Evolutionary conservation across 2,888 invertebrate genomes (phyloP), one percentile per base, ranked within the genome.

Genomic region (Lasioglossum lativentre): DNA sequence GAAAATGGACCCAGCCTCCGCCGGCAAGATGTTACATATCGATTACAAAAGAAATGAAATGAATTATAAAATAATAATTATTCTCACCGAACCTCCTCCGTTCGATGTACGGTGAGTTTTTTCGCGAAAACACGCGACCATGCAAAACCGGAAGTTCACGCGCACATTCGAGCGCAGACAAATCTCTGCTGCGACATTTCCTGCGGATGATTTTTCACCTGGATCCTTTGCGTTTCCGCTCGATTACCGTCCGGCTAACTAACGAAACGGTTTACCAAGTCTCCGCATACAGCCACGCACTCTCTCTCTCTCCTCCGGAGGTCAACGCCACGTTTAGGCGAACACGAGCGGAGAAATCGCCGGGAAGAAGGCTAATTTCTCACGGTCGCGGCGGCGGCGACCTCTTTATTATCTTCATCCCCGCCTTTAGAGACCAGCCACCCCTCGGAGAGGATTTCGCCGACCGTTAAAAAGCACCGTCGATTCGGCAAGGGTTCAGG

Each of bases 201-300:
- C 63, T 5, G 30, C 16, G 16, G 16, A 63, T 30, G 63, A 30
- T 30, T 63, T 63, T 63, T 63, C 30, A 63, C 16, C 30, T 6
- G 63, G 16, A 63, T 30, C 63, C 16, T 63, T 63, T 30, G 90
- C 86, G 82, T 91, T 91, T 92, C 87, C 92, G 85, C 88, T 88
- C 91, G 90, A 92, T 92, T 91, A 90, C 90, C 91, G 56, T 27
- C 16, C 68, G 79, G 78, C 56, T 71, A 45, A 71, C 73, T 85
- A 86, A 78, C 85, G 82, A 87, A 74, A 84, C 80, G 72, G 75
- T 10, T 68, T 63, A 19, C 30, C 63, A 16, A 8, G 30, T 30
- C 63, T 59, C 59, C 12, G 34, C 34, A 5, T 14, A 16, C 0
- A 59, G 27, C 59, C 27, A 59, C 27, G 59, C 56, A 16, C 40